These are phyloP conservation scores for Manacus vitellinus DNA, from an alignment of 2,113 vertebrate species.

Conservation along the genomic window DNA sequence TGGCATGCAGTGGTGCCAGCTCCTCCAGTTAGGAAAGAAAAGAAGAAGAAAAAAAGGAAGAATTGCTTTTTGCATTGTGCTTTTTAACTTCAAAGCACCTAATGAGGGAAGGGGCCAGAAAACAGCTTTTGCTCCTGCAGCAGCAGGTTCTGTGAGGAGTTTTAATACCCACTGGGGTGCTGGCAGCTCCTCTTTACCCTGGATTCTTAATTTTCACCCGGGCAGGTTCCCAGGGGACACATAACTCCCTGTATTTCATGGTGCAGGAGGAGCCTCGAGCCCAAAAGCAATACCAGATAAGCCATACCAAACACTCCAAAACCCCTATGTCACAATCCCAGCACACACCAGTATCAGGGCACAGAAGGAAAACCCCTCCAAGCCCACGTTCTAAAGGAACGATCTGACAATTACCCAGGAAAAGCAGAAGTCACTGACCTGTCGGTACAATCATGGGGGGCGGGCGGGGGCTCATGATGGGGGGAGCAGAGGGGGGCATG, in stretches of 20 bases:
- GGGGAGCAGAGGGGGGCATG: slow-evolving; percentile 90
- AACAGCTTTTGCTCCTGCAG: background rate
- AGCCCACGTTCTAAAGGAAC: rapidly evolving
- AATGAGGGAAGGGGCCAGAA: background rate
- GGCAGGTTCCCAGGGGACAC: background rate
- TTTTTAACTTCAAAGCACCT: background rate
- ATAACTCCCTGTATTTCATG: background rate
- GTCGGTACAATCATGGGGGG: slow-evolving; percentile 96
- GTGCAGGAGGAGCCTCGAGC: background rate
- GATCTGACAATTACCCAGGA: background rate
- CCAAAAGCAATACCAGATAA: background rate
- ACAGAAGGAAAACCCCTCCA: background rate
- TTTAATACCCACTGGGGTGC: background rate
- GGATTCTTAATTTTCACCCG: background rate
- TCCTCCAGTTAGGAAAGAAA: background rate
- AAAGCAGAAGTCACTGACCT: slow-evolving; percentile 70
- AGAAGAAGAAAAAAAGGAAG: background rate
- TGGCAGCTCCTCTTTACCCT: background rate
- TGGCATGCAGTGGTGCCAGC: background rate
- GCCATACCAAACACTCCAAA: background rate
- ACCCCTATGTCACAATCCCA: background rate
- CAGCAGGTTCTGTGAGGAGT: background rate
- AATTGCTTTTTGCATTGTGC: background rate
- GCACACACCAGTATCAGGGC: background rate
- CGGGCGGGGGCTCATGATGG: slow-evolving; percentile 91